These are phyloP conservation scores for Mamestra configurata DNA, from an alignment of 1,140 invertebrate genomes.

Conservation along the genomic window DNA sequence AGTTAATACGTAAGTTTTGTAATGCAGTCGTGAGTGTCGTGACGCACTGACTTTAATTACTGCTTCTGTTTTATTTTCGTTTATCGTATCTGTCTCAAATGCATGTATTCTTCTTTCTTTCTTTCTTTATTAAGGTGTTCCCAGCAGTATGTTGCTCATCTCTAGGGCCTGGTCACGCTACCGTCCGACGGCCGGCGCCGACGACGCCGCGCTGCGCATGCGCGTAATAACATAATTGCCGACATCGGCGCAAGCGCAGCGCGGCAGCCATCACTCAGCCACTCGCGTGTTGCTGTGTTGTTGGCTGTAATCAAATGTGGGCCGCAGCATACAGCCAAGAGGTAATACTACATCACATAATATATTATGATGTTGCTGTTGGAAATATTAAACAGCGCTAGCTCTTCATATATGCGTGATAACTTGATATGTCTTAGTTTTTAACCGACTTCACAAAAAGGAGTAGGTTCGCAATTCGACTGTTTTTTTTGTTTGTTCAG, in stretches of 20 bases:
- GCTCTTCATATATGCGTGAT: neutral
- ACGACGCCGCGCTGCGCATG: neutral
- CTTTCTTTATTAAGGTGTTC: no score
- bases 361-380: no score
- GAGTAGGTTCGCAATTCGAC: no score
- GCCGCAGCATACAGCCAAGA: neutral
- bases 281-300: constrained; percentile 9
- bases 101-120: no score
- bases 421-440: no score
- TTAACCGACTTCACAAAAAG: no score
- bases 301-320: neutral
- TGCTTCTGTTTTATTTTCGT: no score
- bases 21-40: no score
- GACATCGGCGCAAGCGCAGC: neutral
- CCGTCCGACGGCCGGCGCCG: neutral
- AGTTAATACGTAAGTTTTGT: no score
- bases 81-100: no score
- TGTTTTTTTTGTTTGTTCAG: no score
- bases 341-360: neutral
- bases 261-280: neutral
- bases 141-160: neutral
- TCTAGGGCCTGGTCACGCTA: neutral
- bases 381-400: neutral
- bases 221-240: constrained; percentile 28
- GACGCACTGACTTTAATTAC: no score